Evolutionary conservation across 37 sponge, comb jelly and placozoan species (phyloP).

Genomic region (Halisarca cf. caerulea): DNA sequence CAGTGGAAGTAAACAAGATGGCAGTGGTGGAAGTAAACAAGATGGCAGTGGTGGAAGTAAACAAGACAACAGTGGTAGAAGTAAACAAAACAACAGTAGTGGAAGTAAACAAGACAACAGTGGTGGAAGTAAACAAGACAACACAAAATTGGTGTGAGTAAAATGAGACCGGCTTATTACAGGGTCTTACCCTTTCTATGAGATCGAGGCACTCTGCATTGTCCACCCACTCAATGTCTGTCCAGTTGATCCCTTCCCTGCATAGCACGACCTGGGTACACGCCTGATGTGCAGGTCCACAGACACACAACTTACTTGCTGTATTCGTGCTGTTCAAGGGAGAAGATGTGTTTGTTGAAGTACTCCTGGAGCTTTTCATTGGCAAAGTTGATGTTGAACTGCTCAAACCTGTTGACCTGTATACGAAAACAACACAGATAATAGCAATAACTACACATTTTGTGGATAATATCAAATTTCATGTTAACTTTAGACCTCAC

Average conservation of each 20-base stretch:
- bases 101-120: no score
- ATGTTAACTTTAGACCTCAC: constrained; percentile 32
- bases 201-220: constrained; percentile 96
- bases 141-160: background rate
- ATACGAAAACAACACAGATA: background rate
- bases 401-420: constrained; percentile 95
- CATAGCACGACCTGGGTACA: background rate
- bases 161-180: background rate
- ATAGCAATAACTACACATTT: background rate
- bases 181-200: constrained; percentile 77
- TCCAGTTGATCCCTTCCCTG: constrained; percentile 98
- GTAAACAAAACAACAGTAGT: no score
- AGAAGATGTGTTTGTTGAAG: constrained; percentile 99
- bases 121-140: no score
- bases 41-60: no score
- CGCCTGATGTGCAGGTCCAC: background rate
- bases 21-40: background rate
- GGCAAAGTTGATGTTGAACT: constrained; percentile 99
- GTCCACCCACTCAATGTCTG: constrained; percentile 99
- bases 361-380: constrained; percentile 99
- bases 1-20: background rate
- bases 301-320: constrained; percentile 73
- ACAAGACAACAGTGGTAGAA: no score
- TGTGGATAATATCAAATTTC: background rate
- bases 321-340: constrained; percentile 99